These are phyloP conservation scores for Garrulus glandarius DNA, from an alignment of 2,797 vertebrate genomes.

Conservation along the genomic window DNA sequence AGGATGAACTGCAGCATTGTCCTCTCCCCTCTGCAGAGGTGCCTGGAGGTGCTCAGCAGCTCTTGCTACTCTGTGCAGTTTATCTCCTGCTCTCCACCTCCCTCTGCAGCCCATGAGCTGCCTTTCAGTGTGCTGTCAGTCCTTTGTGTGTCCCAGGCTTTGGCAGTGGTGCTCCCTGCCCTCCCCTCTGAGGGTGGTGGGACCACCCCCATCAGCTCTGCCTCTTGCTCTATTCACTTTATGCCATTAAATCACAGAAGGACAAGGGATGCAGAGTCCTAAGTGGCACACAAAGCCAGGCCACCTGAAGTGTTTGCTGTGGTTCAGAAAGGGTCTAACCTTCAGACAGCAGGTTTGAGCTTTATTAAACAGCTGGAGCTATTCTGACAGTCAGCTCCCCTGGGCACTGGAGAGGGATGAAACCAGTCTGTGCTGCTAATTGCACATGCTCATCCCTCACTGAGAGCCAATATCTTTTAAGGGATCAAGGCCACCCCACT, in stretches of 20 bases:
- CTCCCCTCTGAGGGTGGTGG: neutral
- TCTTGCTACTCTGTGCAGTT: accelerated
- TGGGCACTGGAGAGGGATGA: neutral
- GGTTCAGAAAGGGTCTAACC: constrained; percentile 22
- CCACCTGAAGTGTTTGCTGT: neutral
- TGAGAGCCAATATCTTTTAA: neutral
- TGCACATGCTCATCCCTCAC: constrained; percentile 40
- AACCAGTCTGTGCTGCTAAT: constrained; percentile 23
- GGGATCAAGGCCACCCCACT: constrained; percentile 17
- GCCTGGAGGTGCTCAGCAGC: neutral
- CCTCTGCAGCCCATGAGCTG: neutral
- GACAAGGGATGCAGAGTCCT: neutral
- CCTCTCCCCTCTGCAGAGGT: neutral
- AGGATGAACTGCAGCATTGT: neutral
- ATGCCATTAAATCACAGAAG: neutral
- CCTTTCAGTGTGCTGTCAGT: neutral
- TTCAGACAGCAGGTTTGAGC: constrained; percentile 38
- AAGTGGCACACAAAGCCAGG: neutral
- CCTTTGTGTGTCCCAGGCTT: neutral
- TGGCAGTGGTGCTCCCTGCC: neutral
- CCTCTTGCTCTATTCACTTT: neutral
- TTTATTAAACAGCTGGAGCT: constrained; percentile 63
- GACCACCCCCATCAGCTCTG: neutral
- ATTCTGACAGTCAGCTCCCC: neutral
- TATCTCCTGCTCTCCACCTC: neutral